phyloP scores from a whole-genome alignment of 2,888 invertebrate genomes.

The Papilio protenor region DNA sequence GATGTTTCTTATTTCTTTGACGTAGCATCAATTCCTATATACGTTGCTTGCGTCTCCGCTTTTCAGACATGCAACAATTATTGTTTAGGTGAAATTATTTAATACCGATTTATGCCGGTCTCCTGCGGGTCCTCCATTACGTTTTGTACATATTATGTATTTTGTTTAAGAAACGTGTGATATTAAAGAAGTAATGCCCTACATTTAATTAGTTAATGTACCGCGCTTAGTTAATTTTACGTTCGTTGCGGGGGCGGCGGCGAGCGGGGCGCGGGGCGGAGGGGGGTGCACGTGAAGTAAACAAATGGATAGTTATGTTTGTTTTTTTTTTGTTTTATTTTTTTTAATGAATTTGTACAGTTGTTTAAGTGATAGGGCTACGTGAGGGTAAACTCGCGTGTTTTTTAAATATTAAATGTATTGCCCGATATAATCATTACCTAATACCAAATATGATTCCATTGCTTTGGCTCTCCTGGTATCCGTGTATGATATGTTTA shows the following conservation, averaged over 20 bases:
- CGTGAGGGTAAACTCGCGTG: not conserved
- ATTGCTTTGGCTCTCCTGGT: conserved; percentile 41
- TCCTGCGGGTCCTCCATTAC: conserved; percentile 25
- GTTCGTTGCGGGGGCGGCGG: not conserved
- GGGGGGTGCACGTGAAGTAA: not conserved
- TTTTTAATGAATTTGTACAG: conserved; percentile 26
- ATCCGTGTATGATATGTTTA: conserved; percentile 41
- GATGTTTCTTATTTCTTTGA: not conserved
- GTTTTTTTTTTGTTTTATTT: conserved; percentile 27
- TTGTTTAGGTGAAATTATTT: not conserved
- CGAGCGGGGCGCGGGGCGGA: conserved; percentile 14
- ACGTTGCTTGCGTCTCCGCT: not conserved
- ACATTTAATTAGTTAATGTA: conserved; percentile 41
- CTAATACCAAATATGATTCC: conserved; percentile 43
- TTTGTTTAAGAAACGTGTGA: conserved; percentile 41
- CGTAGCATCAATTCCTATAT: not conserved
- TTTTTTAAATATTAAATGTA: conserved; percentile 25
- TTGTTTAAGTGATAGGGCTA: not conserved
- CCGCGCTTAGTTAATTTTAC: conserved; percentile 40
- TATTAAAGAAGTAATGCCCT: conserved; percentile 42
- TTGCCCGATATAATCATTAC: conserved; percentile 36
- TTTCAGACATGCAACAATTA: not conserved
- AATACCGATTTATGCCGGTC: not conserved
- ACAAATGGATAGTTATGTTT: conserved; percentile 35
- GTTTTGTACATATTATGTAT: conserved; percentile 34